Base-by-base conservation (phyloP, 2,888 invertebrate species). In the Pseudococcus jackbeardsleyi region DNA sequence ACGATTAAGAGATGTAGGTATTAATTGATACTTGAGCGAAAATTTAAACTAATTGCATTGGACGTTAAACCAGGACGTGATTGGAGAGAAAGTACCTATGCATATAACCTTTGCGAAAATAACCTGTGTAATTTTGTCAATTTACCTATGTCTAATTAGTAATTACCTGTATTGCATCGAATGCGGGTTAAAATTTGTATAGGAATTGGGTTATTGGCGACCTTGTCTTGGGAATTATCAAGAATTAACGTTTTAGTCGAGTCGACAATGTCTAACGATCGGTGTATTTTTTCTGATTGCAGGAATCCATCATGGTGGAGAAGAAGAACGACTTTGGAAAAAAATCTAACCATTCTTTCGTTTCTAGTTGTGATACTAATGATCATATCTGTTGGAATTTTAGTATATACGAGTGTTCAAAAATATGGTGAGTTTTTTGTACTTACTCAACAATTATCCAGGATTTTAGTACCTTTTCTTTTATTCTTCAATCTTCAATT, bases 251-350 rank as follows among this genome's bases (percentile, higher is more conserved):
- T 64, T 64, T 64, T 33, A 3, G 1, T 22, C 7, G 64, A 64
- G 11, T 64, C 11, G 19, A 42, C 42, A 42, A 42, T 42, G 42
- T 42, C 9, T 42, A 42, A 42, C 42, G 42, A 42, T 42, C 1
- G 42, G 9, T 42, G 42, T 42, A 42, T 26, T 68, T 68, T 54
- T n/a, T n/a, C 0, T 8, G 12, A 15, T 68, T 26, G 26, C 92
- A 95, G 95, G 93, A 95, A 95, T 92, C 95, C 95, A 90, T 95
- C 95, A 92, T 96, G 96, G 96, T 96, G 96, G 96, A 94, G 94
- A 90, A 93, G 95, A 89, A 93, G 96, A 90, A 95, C 95, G 68
- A 93, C 94, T 90, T 92, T 95, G 92, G 96, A 96, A 92, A 93
- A 95, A 90, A 93, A 94, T 79, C 92, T 96, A 90, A 94, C 95